These are phyloP conservation scores for Aix galericulata DNA, from an alignment of 2,113 vertebrate genomes.

Conservation along the genomic window DNA sequence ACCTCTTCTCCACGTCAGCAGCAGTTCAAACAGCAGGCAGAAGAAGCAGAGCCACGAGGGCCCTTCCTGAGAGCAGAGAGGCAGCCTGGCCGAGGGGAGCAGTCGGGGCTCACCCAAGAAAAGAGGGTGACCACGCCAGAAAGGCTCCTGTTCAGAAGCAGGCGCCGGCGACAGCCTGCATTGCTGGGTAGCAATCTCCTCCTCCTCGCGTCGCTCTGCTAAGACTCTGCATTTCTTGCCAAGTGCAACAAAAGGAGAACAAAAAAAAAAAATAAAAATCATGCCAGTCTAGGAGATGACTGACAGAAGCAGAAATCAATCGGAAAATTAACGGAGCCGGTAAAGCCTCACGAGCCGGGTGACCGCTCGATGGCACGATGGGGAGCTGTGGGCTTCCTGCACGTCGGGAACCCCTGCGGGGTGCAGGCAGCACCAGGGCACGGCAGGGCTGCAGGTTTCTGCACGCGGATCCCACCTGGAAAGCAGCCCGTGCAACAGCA, in stretches of 20 bases:
- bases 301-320: conserved; percentile 33
- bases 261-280: background rate
- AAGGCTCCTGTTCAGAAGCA: background rate
- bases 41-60: background rate
- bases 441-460: conserved; percentile 14
- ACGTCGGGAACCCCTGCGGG: background rate
- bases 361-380: background rate
- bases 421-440: background rate
- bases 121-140: background rate
- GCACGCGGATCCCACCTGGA: conserved; percentile 51
- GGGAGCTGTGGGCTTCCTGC: background rate
- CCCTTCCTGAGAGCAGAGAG: background rate
- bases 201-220: background rate
- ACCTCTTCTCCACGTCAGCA: background rate
- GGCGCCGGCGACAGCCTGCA: background rate
- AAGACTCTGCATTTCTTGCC: background rate
- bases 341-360: background rate
- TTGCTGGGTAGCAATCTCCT: background rate
- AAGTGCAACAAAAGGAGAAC: conserved; percentile 25
- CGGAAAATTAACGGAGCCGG: background rate
- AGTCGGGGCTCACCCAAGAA: background rate
- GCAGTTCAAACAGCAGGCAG: background rate
- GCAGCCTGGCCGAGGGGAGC: background rate
- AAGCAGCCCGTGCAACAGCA: background rate
- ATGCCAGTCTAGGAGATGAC: background rate